Evolutionary conservation across 1,140 invertebrate species (phyloP).

Genomic region (Drosophila pruinosa): DNA sequence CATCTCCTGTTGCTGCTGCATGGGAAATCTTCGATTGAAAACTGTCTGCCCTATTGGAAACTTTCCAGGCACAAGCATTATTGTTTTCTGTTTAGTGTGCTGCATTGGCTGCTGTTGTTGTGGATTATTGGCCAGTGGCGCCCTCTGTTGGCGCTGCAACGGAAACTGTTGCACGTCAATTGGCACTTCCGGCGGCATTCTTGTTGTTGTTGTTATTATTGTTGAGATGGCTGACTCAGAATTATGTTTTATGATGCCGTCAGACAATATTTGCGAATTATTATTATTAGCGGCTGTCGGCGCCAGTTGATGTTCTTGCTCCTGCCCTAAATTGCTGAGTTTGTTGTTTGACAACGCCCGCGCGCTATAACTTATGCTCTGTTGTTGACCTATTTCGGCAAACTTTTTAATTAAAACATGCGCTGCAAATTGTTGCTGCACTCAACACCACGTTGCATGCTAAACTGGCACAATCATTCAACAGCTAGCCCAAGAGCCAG

Average conservation of each 20-base stretch:
- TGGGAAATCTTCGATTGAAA: slow-evolving; percentile 15
- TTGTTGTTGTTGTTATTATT: slow-evolving; percentile 10
- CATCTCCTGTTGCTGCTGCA: background rate
- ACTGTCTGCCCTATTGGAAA: slow-evolving; percentile 12
- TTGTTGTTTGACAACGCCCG: slow-evolving; percentile 16
- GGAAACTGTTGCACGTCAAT: slow-evolving; percentile 45
- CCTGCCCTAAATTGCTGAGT: slow-evolving; percentile 2
- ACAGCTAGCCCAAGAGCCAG: slow-evolving; percentile 27
- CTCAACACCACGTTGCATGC: slow-evolving; percentile 63
- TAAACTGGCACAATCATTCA: slow-evolving; percentile 62
- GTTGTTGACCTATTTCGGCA: slow-evolving; percentile 61
- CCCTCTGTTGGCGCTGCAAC: slow-evolving; percentile 4
- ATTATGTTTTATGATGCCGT: slow-evolving; percentile 42
- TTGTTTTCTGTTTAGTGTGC: background rate
- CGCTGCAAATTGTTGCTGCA: slow-evolving; percentile 49
- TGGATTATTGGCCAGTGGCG: background rate
- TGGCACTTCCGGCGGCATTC: slow-evolving; percentile 51
- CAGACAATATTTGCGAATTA: slow-evolving; percentile 35
- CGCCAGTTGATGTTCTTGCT: slow-evolving; percentile 19
- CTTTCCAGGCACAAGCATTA: background rate
- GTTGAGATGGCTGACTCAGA: slow-evolving; percentile 58
- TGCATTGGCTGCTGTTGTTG: background rate
- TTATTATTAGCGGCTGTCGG: slow-evolving; percentile 56
- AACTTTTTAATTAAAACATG: slow-evolving; percentile 5
- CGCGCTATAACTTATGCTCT: slow-evolving; percentile 29